A percentile compares a stretch with the other conserved stretches of the same genome.
These are phyloP conservation scores for Thalassophryne amazonica DNA, from an alignment of 2,797 vertebrate species.

Conservation along the genomic window DNA sequence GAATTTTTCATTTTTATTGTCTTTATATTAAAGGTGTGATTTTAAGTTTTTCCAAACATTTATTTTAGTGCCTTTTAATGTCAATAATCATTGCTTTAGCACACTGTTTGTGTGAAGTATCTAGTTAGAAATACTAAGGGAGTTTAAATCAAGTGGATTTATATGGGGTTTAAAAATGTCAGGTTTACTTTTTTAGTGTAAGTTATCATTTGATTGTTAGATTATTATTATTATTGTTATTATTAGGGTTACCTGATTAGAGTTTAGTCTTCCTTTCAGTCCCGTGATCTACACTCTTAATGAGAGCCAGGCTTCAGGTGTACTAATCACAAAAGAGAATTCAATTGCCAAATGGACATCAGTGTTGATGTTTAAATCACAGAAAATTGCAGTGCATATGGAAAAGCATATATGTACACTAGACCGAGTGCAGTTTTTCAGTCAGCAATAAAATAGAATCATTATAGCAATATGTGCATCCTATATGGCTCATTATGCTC, in stretches of 20 bases:
- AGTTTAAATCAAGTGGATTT: slow-evolving; percentile 89
- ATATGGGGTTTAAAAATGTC: slow-evolving; percentile 84
- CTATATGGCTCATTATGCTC: slow-evolving; percentile 78
- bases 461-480: slow-evolving; percentile 86
- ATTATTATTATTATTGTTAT: slow-evolving; percentile 94
- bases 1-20: slow-evolving; percentile 75
- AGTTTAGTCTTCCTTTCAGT: slow-evolving; percentile 99
- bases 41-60: slow-evolving; percentile 88
- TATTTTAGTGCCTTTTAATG: slow-evolving; percentile 94
- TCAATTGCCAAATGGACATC: slow-evolving; percentile 91
- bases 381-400: slow-evolving; percentile 88
- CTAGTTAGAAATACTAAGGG: slow-evolving; percentile 94
- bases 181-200: slow-evolving; percentile 99
- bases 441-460: slow-evolving; percentile 83
- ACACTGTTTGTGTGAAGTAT: slow-evolving; percentile 81
- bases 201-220: slow-evolving; percentile 94
- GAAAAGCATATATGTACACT: too few relatives aligned
- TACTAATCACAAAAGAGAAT: slow-evolving; percentile 98
- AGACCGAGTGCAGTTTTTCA: slow-evolving; percentile 83
- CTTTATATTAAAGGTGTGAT: slow-evolving; percentile 80
- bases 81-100: slow-evolving; percentile 79
- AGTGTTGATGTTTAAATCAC: slow-evolving; percentile 89
- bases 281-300: slow-evolving; percentile 94
- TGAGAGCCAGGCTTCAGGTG: slow-evolving; percentile 94
- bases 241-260: slow-evolving; percentile 99